Conservation (phyloP, 2,888 invertebrate genomes). For the Erebia aethiops region DNA sequence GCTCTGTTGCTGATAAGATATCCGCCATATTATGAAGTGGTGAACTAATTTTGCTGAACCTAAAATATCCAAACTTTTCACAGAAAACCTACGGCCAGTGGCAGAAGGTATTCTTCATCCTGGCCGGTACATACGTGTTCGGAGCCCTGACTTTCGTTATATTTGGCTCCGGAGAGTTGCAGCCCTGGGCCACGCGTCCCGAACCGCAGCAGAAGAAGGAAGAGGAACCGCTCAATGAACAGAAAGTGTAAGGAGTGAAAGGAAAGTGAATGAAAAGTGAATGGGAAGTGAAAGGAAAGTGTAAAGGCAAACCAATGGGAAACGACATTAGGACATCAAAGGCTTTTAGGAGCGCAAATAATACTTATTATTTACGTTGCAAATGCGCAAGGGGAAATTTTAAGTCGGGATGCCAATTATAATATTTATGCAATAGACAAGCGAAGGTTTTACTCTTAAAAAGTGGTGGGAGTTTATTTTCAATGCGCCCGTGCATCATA, state of each 20-base stretch:
- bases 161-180: constrained; percentile 87
- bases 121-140: constrained; percentile 86
- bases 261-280: constrained; percentile 58
- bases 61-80: background rate
- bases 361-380: no score
- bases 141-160: constrained; percentile 85
- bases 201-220: constrained; percentile 51
- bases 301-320: background rate
- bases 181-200: constrained; percentile 64
- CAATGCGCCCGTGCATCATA: no score
- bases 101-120: constrained; percentile 91
- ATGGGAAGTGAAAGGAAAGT: background rate
- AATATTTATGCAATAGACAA: no score
- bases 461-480: no score
- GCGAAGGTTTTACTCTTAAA: no score
- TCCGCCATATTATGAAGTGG: no score
- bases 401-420: no score
- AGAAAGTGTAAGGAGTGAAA: constrained; percentile 52
- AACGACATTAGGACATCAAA: background rate
- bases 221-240: constrained; percentile 69
- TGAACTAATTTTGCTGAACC: background rate
- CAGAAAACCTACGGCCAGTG: constrained; percentile 90
- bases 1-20: no score
- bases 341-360: no score
- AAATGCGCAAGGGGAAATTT: no score